phyloP scores from a whole-genome alignment of 2,797 vertebrate species.

The Sebastes ruberrimus region DNA sequence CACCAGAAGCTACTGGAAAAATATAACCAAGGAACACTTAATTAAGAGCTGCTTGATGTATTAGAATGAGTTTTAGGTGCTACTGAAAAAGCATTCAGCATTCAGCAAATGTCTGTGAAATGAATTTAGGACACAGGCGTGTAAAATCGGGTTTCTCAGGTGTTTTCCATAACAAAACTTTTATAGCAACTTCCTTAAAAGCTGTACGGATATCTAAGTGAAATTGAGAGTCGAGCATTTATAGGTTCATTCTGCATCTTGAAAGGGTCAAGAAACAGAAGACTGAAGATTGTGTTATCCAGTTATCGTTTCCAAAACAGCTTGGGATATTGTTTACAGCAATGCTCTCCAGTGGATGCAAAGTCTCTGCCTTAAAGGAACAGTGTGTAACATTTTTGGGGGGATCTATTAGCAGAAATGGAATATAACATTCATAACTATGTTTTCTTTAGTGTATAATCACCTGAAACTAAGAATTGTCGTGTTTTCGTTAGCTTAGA shows the following conservation, averaged over 20 bases:
- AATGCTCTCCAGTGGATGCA: constrained; percentile 20
- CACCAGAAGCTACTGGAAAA: neutral
- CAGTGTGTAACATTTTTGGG: neutral
- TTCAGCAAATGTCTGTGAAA: neutral
- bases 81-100: neutral
- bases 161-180: neutral
- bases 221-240: constrained; percentile 3
- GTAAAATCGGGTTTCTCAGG: neutral
- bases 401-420: neutral
- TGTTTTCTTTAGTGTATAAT: too few species aligned
- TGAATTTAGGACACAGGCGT: neutral
- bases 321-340: constrained; percentile 40
- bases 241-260: constrained; percentile 54
- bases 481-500: too few species aligned
- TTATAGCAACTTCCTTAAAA: neutral
- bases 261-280: constrained; percentile 47
- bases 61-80: neutral
- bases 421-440: too few species aligned
- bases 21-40: neutral
- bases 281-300: neutral
- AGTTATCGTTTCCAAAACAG: constrained; percentile 60
- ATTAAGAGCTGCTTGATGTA: neutral
- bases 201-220: neutral
- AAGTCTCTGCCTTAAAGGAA: neutral
- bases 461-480: neutral